A percentile compares a stretch with the other conserved stretches of the same genome.
phyloP scores from a whole-genome alignment of 2,888 invertebrate species.

The Trichogramma dendrolimi region DNA sequence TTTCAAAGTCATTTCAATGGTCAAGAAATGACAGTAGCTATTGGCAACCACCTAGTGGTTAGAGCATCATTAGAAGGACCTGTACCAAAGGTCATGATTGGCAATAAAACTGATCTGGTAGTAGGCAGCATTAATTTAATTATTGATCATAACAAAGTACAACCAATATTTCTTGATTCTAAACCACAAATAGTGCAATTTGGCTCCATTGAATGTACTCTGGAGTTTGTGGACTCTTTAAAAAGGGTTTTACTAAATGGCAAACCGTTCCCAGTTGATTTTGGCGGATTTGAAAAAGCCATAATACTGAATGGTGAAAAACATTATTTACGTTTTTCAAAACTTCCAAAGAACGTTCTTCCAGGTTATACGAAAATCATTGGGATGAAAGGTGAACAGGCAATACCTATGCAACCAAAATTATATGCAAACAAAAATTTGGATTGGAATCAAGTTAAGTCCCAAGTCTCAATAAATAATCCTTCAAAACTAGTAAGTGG shows the following conservation, averaged over 20 bases:
- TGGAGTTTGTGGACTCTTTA: slow-evolving; percentile 77
- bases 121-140: slow-evolving; percentile 81
- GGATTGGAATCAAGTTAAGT: no score
- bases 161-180: slow-evolving; percentile 78
- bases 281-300: slow-evolving; percentile 79
- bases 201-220: slow-evolving; percentile 66
- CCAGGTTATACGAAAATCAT: slow-evolving; percentile 68
- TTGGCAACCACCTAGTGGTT: slow-evolving; percentile 71
- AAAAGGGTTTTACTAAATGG: slow-evolving; percentile 76
- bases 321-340: slow-evolving; percentile 77
- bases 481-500: no score
- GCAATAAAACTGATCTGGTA: slow-evolving; percentile 73
- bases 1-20: slow-evolving; percentile 93
- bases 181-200: slow-evolving; percentile 76
- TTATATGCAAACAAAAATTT: no score
- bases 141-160: slow-evolving; percentile 73
- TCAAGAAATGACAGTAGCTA: slow-evolving; percentile 73
- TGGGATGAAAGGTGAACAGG: slow-evolving; percentile 66
- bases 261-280: slow-evolving; percentile 72
- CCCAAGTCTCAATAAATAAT: no score
- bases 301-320: slow-evolving; percentile 69
- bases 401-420: slow-evolving; percentile 31
- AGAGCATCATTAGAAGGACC: slow-evolving; percentile 82
- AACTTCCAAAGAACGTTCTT: slow-evolving; percentile 68
- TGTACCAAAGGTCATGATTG: slow-evolving; percentile 89